Evolutionary conservation across 2,888 invertebrate species (phyloP), one percentile per base, ranked within the genome.

Genomic region (Drosophila tanythrix): DNA sequence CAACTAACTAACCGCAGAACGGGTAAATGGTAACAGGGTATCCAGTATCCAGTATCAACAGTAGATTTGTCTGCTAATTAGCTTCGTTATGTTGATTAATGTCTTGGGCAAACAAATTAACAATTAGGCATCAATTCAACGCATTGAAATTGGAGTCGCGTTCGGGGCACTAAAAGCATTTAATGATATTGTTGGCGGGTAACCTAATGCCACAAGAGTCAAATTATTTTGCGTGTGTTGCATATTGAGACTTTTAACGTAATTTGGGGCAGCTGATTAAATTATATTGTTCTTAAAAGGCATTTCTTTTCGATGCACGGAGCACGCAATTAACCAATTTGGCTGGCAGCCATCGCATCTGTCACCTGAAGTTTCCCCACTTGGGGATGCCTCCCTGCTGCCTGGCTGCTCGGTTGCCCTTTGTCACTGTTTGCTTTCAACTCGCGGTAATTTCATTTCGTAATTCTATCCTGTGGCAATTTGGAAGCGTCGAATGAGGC

Each of bases 261-360:
- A 31, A 38, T 38, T 33, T 66, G 3, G 18, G 5, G 4, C n/a
- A 29, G n/a, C 5, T 46, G 58, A 46, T 50, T 48, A 35, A 38
- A 52, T 38, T 48, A 62, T 50, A 31, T 48, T 53, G 52, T 51
- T 38, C 64, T 68, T 74, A 38, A 51, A 70, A 70, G 43, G 62
- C 52, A 43, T 76, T 70, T 57, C 43, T 58, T 79, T 72, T 74
- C 67, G 57, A 68, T 78, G 59, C 57, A 61, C 21, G 10, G 35
- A 5, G 68, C 81, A 83, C 70, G 79, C 83, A 61, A 87, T 79
- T 79, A 80, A 71, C 72, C 69, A 79, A 87, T 83, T 80, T 85
- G 50, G 40, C 48, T 33, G 38, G 15, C 25, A 38, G 40, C 36
- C 56, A 33, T 29, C 36, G 21, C 70, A 46, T 36, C 55, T 52